A percentile compares a stretch with the other conserved stretches of the same genome.
Conservation (phyloP, 2,113 vertebrate species). For the Catagonus wagneri region DNA sequence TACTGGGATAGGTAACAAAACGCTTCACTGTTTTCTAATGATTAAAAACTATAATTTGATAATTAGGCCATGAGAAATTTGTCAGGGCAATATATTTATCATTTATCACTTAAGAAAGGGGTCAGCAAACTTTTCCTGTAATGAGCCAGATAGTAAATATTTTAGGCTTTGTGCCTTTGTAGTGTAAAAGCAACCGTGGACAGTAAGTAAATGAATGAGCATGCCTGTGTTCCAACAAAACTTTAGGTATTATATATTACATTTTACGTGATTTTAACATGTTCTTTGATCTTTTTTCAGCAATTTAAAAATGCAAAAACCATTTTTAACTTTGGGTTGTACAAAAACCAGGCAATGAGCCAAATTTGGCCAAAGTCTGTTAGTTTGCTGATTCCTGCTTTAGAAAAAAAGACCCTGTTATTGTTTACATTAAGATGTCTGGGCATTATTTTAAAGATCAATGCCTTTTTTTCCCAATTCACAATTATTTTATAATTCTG, state of each 20-base stretch:
- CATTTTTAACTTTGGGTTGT: not conserved
- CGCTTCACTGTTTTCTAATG: constrained; percentile 74
- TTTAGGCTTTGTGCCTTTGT: constrained; percentile 23
- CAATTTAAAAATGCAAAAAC: constrained; percentile 22
- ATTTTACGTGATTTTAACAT: constrained; percentile 15
- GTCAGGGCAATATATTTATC: constrained; percentile 68
- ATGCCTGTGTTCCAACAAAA: constrained; percentile 13
- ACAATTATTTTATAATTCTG: constrained; percentile 77
- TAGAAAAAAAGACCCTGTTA: constrained; percentile 70
- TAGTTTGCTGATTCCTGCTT: constrained; percentile 10
- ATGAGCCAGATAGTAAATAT: constrained; percentile 45
- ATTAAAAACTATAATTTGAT: constrained; percentile 75
- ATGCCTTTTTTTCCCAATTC: constrained; percentile 66
- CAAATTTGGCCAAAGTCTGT: not conserved
- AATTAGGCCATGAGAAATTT: constrained; percentile 65
- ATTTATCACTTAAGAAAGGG: constrained; percentile 68
- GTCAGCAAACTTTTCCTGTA: not conserved
- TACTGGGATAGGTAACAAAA: constrained; percentile 73
- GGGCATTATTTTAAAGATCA: constrained; percentile 65
- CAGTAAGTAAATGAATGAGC: not conserved
- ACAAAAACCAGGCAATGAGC: not conserved
- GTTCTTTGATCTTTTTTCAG: not conserved
- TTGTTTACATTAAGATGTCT: constrained; percentile 61
- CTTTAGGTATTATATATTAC: not conserved
- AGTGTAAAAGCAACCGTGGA: not conserved